Conservation (phyloP, 2,797 vertebrate species). For the Ptychadena robeensis region DNA sequence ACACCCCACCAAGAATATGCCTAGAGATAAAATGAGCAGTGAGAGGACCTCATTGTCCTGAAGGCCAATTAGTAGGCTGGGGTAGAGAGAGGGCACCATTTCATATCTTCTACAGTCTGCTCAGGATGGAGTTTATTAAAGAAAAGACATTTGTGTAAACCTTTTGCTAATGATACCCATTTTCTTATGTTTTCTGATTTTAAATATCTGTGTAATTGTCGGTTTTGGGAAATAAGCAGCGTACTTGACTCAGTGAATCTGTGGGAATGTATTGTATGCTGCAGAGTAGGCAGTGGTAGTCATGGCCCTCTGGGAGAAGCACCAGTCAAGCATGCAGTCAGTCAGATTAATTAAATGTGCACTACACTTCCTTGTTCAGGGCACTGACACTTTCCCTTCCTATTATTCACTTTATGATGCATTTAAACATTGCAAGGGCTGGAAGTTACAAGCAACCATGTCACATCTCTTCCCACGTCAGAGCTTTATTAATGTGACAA, state of each 20-base stretch:
- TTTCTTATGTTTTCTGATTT: too few species aligned
- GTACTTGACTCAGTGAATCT: background rate
- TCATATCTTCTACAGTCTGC: too few species aligned
- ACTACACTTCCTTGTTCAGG: constrained; percentile 45
- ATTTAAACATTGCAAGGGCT: constrained; percentile 15
- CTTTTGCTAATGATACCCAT: too few species aligned
- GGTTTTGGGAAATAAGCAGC: constrained; percentile 6
- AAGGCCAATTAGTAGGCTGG: too few species aligned
- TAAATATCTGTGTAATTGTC: background rate
- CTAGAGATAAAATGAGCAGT: too few species aligned
- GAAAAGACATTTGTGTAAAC: too few species aligned
- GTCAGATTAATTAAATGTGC: constrained; percentile 55
- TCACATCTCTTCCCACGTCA: constrained; percentile 41
- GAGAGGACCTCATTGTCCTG: too few species aligned
- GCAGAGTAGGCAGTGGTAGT: background rate
- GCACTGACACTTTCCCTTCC: constrained; percentile 64
- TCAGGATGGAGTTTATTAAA: too few species aligned
- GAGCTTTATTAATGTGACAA: constrained; percentile 47
- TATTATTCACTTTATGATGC: constrained; percentile 50
- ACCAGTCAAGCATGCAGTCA: constrained; percentile 37
- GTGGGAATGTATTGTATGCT: background rate
- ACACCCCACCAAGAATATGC: too few species aligned
- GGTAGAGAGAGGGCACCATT: too few species aligned
- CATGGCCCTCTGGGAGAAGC: constrained; percentile 50
- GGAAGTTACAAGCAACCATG: constrained; percentile 46